Base-by-base conservation (phyloP, 2,797 vertebrate genomes). In the Furcifer pardalis region DNA sequence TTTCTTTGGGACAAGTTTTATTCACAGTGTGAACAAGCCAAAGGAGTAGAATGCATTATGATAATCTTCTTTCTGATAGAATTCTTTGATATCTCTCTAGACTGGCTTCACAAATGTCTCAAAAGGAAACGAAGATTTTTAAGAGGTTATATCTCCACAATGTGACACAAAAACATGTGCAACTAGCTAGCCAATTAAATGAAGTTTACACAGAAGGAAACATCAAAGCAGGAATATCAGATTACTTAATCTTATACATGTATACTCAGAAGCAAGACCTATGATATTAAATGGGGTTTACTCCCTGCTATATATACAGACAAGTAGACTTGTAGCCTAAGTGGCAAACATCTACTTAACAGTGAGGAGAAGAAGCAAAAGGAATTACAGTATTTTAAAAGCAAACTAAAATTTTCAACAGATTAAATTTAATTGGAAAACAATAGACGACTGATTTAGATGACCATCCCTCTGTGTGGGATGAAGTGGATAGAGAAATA, bases 1-100 rank as follows among this genome's bases (percentile, higher is more conserved):
- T 82, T 90, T 90, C 23, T 83, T 9, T 13, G 75, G 17, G 37
- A 84, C 7, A 71, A 62, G 77, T 79, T 68, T 5, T 71, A 40
- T 66, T 89, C 68, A 89, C 27, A 88, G 23, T 10, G 44, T 73
- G 76, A 23, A 2, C 73, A 79, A 6, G 1, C 23, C 60, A 44
- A 88, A 78, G 21, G 85, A 84, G 72, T 30, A 0, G 30, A 19
- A 6, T 1, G 72, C 4, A 7, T 77, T 5, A 77, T 30, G 71
- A 1, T 17, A 85, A 3, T 42, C 0, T 15, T 79, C 17, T 7
- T 56, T 19, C 46, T 52, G 0, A 17, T 10, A 62, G 40, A 86
- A 46, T 15, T 56, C 42, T 52, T 35, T 59, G 74, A 17, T 74
- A 32, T 21, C 46, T 25, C 62, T 81, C 19, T 46, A 76, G 59